phyloP scores from a whole-genome alignment of 2,888 invertebrate genomes.

The Meghimatium bilineatum region DNA sequence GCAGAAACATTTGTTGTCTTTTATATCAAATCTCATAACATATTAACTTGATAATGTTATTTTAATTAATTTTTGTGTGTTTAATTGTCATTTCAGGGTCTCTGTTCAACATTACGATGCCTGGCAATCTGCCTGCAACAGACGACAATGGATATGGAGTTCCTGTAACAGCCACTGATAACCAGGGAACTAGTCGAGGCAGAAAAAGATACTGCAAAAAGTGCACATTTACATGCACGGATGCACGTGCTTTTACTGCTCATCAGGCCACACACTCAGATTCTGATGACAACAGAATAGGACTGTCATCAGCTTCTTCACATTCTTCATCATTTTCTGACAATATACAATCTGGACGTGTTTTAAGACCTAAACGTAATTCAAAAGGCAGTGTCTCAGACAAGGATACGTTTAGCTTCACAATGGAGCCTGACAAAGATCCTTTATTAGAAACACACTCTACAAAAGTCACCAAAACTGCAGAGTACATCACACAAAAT shows the following conservation, averaged over 20 bases:
- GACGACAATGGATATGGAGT: not conserved
- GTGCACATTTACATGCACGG: slow-evolving; percentile 68
- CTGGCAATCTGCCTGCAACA: slow-evolving; percentile 15
- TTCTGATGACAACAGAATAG: slow-evolving; percentile 12
- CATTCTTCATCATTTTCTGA: not conserved
- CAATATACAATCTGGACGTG: not conserved
- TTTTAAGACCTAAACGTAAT: slow-evolving; percentile 28
- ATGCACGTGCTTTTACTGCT: slow-evolving; percentile 66
- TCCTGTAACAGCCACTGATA: slow-evolving; percentile 30
- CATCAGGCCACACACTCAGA: slow-evolving; percentile 56
- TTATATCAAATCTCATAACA: no score
- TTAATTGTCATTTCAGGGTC: slow-evolving; percentile 13
- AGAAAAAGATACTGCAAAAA: slow-evolving; percentile 67
- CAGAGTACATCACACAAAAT: not conserved
- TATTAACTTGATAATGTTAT: no score
- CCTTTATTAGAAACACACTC: not conserved
- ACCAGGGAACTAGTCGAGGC: slow-evolving; percentile 53
- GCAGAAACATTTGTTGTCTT: no score
- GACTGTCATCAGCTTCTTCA: not conserved
- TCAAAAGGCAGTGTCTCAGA: slow-evolving; percentile 26
- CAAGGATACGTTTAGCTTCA: not conserved
- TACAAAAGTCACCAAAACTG: not conserved
- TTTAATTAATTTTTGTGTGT: not conserved
- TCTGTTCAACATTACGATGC: not conserved
- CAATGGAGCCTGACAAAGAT: slow-evolving; percentile 14